Conservation (phyloP, 2,888 invertebrate genomes). For the Lycophotia porphyrea region DNA sequence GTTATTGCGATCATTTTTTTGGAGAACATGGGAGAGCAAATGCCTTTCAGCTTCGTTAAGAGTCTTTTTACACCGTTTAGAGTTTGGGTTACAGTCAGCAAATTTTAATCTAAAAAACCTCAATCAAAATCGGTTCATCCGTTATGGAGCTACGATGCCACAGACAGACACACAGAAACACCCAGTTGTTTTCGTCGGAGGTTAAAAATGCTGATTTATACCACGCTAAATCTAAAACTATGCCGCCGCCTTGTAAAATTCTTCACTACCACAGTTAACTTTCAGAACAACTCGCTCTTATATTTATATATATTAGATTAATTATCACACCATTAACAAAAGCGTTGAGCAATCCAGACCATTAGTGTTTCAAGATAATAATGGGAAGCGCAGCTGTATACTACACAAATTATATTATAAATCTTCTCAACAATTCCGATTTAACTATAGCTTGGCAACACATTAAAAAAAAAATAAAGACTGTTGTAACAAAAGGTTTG, state of each 20-base stretch:
- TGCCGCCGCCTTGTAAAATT: background rate
- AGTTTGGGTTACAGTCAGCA: conserved; percentile 18
- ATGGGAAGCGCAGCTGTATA: conserved; percentile 70
- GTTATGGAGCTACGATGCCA: background rate
- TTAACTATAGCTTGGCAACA: conserved; percentile 70
- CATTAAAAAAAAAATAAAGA: conserved; percentile 60
- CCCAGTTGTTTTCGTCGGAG: background rate
- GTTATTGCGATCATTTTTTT: no score
- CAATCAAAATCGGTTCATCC: background rate
- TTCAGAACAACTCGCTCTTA: conserved; percentile 16
- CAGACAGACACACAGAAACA: background rate
- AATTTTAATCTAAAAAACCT: background rate
- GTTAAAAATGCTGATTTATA: conserved; percentile 5
- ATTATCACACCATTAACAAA: conserved; percentile 65
- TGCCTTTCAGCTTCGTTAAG: no score
- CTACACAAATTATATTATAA: conserved; percentile 73
- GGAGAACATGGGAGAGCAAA: no score
- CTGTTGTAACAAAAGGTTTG: conserved; percentile 83
- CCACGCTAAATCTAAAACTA: conserved; percentile 6
- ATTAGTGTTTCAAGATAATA: conserved; percentile 69
- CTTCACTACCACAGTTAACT: conserved; percentile 17
- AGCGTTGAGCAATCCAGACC: conserved; percentile 54
- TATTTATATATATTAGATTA: conserved; percentile 37
- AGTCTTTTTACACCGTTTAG: no score
- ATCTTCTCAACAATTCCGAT: conserved; percentile 67